Evolutionary conservation across 1,140 invertebrate genomes (phyloP).

Genomic region (Nixonia krombeini): DNA sequence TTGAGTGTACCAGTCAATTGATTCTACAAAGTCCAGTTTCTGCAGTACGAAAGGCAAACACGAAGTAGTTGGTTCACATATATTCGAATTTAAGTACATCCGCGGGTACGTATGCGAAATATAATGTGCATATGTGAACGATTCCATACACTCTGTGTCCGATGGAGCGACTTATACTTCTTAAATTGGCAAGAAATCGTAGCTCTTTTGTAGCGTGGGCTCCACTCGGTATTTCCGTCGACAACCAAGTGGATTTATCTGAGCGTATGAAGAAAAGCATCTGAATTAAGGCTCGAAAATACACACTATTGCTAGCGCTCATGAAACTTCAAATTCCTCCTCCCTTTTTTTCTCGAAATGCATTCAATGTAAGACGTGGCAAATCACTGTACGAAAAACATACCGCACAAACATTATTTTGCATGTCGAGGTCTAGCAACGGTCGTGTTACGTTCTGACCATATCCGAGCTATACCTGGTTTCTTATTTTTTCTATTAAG

Average conservation of each 20-base stretch:
- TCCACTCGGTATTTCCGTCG: constrained; percentile 29
- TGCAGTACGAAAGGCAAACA: constrained; percentile 31
- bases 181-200: constrained; percentile 49
- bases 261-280: constrained; percentile 43
- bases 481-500: constrained; percentile 23
- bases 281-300: constrained; percentile 45
- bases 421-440: too few species aligned
- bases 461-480: too few species aligned
- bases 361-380: too few species aligned
- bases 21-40: constrained; percentile 38
- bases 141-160: constrained; percentile 42
- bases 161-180: constrained; percentile 45
- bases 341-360: constrained; percentile 9
- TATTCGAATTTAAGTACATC: constrained; percentile 22
- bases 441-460: too few species aligned
- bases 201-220: constrained; percentile 37
- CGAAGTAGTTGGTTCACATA: constrained; percentile 38
- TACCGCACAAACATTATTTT: too few species aligned
- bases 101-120: constrained; percentile 38
- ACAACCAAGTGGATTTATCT: constrained; percentile 45
- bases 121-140: constrained; percentile 40
- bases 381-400: too few species aligned
- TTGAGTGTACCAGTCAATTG: constrained; percentile 44
- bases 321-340: constrained; percentile 15
- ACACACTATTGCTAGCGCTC: too few species aligned